Conservation (phyloP, 2,113 vertebrate genomes). For the Coregonus clupeaformis region DNA sequence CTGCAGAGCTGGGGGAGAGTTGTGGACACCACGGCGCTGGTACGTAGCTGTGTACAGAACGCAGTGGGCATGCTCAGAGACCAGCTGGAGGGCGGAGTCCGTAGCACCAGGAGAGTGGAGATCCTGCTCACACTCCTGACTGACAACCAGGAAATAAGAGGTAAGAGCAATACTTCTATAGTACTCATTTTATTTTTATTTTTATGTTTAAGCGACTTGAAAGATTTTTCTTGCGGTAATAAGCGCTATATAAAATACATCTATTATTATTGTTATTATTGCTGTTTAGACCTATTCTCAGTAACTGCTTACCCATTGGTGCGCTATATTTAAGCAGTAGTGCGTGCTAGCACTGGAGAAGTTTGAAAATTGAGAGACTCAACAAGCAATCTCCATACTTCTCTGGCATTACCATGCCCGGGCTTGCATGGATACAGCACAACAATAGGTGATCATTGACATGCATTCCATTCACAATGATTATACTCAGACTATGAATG, state of each 20-base stretch:
- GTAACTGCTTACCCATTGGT: too few species aligned
- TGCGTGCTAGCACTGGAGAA: too few species aligned
- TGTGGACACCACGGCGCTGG: slow-evolving; percentile 83
- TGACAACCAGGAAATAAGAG: slow-evolving; percentile 64
- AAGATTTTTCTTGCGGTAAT: too few species aligned
- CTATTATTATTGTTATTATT: too few species aligned
- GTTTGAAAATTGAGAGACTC: too few species aligned
- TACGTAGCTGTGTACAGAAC: slow-evolving; percentile 88
- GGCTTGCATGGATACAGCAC: too few species aligned
- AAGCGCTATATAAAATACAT: too few species aligned
- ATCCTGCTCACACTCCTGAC: slow-evolving; percentile 83
- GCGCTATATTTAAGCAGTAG: too few species aligned
- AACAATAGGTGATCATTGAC: too few species aligned
- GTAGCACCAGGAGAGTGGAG: slow-evolving; percentile 80
- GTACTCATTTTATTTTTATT: too few species aligned
- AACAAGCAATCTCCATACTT: background rate
- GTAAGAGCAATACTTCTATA: slow-evolving; percentile 46
- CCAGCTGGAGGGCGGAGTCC: slow-evolving; percentile 62
- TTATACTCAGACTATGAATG: background rate
- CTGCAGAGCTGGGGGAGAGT: slow-evolving; percentile 52
- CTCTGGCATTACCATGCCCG: background rate
- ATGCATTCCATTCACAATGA: background rate
- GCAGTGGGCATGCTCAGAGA: slow-evolving; percentile 89
- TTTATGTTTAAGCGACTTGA: too few species aligned
- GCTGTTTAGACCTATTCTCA: background rate